Evolutionary conservation across 2,888 invertebrate genomes (phyloP).

Genomic region (Callosobruchus maculatus): DNA sequence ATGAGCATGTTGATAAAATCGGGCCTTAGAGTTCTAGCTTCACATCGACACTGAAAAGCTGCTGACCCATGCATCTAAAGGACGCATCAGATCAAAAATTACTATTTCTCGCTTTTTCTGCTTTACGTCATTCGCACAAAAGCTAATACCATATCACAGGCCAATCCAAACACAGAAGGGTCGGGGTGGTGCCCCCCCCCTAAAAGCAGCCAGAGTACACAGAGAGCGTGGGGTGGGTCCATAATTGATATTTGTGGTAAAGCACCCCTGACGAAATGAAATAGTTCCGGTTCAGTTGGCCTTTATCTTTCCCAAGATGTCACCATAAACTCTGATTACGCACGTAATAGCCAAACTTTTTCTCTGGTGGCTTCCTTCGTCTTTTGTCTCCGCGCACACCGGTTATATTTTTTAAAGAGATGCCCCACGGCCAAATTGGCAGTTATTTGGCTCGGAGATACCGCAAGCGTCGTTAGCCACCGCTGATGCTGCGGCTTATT

Average conservation of each 20-base stretch:
- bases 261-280: conserved; percentile 41
- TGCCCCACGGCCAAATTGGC: background rate
- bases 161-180: background rate
- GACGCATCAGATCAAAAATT: too few relatives aligned
- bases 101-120: background rate
- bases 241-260: conserved; percentile 48
- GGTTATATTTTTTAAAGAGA: background rate
- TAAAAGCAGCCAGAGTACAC: background rate
- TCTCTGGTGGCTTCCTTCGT: background rate
- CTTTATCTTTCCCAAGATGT: conserved; percentile 47
- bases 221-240: conserved; percentile 21
- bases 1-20: too few relatives aligned
- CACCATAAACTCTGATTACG: conserved; percentile 49
- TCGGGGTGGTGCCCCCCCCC: background rate
- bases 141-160: background rate
- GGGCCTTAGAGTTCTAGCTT: too few relatives aligned
- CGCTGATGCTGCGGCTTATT: background rate
- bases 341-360: conserved; percentile 5
- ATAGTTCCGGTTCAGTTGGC: conserved; percentile 45
- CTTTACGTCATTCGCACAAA: background rate
- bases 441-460: background rate
- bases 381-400: background rate
- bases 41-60: too few relatives aligned
- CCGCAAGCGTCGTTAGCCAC: background rate
- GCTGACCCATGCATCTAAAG: too few relatives aligned